Base-by-base conservation (phyloP, 2,113 vertebrate species). In the Muscicapa adusta region DNA sequence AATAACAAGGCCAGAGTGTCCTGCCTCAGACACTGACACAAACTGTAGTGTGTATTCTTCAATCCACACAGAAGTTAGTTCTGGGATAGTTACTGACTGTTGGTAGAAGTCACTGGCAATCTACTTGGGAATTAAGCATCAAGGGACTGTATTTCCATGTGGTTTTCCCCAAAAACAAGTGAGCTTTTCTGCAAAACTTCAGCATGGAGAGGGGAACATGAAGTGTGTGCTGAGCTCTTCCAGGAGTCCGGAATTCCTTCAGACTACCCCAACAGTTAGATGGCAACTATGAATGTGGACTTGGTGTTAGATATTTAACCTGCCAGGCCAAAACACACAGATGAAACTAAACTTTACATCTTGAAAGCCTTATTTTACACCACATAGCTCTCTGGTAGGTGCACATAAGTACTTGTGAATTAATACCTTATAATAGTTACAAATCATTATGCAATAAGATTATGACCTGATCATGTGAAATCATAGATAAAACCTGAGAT, bases 1-100 rank as follows among this genome's bases (percentile, higher is more conserved):
- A 98, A 98, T 97, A 98, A 96, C 96, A 97, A 93, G 88, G 80
- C 94, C 67, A 75, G 53, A 77, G 47, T 72, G 54, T 94, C 77
- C 91, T 34, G 20, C 45, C 62, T 88, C 76, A 92, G 45, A 71
- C 50, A 62, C 34, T 79, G 91, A 91, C 92, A 72, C 61, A 62
- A 26, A 88, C 42, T 62, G 34, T 31, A 33, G 48, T 74, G 47
- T 73, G 57, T 74, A 14, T 91, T 77, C 51, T 40, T 84, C 60
- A 78, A 15, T 45, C 20, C 50, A 18, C 67, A 28, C 23, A 61
- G 54, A 92, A 92, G 90, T 73, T 86, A 78, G 66, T 57, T 36
- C 53, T 72, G 36, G 38, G 38, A 90, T 71, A 77, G 48, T 88
- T 94, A 65, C 1, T 54, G 54, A 43, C 33, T 73, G 22, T 22